Conservation (phyloP, 1,140 invertebrate species). For the Cherax destructor region DNA sequence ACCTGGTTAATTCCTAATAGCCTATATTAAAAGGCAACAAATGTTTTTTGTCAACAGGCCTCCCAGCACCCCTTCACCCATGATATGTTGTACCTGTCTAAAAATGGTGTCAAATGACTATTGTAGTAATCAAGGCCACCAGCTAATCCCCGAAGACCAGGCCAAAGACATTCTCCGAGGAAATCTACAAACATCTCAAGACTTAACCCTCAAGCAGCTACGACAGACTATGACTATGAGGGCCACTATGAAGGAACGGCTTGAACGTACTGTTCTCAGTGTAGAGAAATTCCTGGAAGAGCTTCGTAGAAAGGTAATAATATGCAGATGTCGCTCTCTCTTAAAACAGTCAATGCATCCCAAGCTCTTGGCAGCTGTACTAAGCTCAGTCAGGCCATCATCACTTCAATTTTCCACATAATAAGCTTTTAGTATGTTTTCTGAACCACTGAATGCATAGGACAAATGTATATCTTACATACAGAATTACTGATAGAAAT, state of each 20-base stretch:
- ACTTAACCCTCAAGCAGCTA: conserved; percentile 53
- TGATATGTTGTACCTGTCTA: conserved; percentile 57
- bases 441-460: no score
- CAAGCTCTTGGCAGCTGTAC: no score
- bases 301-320: conserved; percentile 58
- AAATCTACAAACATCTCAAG: conserved; percentile 48
- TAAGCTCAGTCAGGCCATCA: no score
- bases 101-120: conserved; percentile 50
- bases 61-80: conserved; percentile 26
- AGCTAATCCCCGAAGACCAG: conserved; percentile 59
- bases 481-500: no score
- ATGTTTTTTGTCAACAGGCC: conserved; percentile 9
- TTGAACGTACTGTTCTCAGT: conserved; percentile 65
- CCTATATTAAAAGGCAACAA: neutral
- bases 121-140: conserved; percentile 55
- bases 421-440: no score
- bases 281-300: conserved; percentile 68
- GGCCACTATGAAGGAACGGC: conserved; percentile 61
- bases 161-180: conserved; percentile 52
- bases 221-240: conserved; percentile 61
- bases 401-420: no score
- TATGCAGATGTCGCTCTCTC: no score
- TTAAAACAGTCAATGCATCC: no score
- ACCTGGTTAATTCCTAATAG: neutral
- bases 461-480: no score